Base-by-base conservation (phyloP, 2,888 invertebrate species). In the Phengaris alcon region DNA sequence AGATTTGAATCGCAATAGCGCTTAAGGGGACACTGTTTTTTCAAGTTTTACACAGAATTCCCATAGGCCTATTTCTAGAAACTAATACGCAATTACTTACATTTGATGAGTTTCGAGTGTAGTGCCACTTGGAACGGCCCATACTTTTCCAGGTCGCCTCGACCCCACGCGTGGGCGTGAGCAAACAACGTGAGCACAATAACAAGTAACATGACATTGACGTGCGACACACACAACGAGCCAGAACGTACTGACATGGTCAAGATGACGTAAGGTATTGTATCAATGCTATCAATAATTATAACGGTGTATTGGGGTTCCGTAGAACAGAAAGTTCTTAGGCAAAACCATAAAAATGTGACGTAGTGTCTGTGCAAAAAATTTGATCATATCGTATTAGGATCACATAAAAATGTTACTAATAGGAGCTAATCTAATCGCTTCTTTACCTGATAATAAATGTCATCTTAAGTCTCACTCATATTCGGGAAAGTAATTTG, bases 111-210 rank as follows among this genome's bases (percentile, higher is more conserved):
- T 22, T 84, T 85, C 0, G 89, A 90, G 64, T 82, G 83, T 22
- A 92, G 77, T 2, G 85, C 88, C 13, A 88, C 64, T 77, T 87
- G 87, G 59, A 91, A 87, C 0, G 91, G 92, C 78, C 91, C 92
- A 81, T 87, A 91, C 77, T 87, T 89, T 73, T 90, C 90, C 75
- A 88, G 82, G 76, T 89, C 90, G 0, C 88, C 87, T 8, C 87
- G 82, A 0, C 86, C 85, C 82, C 87, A 87, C 0, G 82, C 75
- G 15, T 68, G 54, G 5, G 51, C 74, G 35, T 75, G 70, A 13
- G 73, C 70, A 68, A 79, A 75, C 52, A 78, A 75, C 54, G 77
- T n/a, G 10, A 77, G 57, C 44, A 78, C 73, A 55, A 52, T 55
- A 13, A 74, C 64, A 13, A 48, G 57, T n/a, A 75, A 74, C 72